Base-by-base conservation (phyloP, 2,113 vertebrate genomes). In the Labeo rohita region DNA sequence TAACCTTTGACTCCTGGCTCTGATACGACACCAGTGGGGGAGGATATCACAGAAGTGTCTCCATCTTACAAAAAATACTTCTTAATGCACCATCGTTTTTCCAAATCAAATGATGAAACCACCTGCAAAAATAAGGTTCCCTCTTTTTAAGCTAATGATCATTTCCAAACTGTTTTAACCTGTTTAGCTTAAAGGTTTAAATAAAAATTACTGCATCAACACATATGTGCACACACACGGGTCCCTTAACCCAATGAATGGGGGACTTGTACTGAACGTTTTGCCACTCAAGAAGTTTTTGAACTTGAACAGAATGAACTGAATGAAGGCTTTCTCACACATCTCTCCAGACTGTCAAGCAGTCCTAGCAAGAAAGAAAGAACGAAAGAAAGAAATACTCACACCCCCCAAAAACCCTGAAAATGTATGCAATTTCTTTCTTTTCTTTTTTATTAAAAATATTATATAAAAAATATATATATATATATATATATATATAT, bases 251-350 rank as follows among this genome's bases (percentile, higher is more conserved):
- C 59, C 15, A 59, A 6, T 59, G 52, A 78, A 59, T 47, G 21
- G n/a, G 9, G 34, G 50, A n/a, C 50, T 56, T 78, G 16, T 10
- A 45, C 56, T 0, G 47, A 52, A 11, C 7, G 11, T 73, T 74
- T n/a, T 6, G 36, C 18, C 18, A n/a, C 70, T 73, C 70, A n/a
- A 3, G 73, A 50, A 45, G 10, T 21, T 49, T 50, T 68, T 52
- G 23, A 68, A 13, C 13, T 52, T 45, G 15, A 23, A 6, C 45
- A 89, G 72, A 89, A 83, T 88, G 72, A 83, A 87, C 87, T 90
- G 89, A 90, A 90, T 92, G 88, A 88, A 91, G 89, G 89, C 89
- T 91, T 89, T 80, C 86, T 80, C 80, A 87, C 45, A 87, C 75
- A 91, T 88, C 89, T 6, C 21, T 61, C 74, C 82, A 84, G 4